These are phyloP conservation scores for Sesamia nonagrioides DNA, from an alignment of 1,140 invertebrate genomes.

Conservation along the genomic window DNA sequence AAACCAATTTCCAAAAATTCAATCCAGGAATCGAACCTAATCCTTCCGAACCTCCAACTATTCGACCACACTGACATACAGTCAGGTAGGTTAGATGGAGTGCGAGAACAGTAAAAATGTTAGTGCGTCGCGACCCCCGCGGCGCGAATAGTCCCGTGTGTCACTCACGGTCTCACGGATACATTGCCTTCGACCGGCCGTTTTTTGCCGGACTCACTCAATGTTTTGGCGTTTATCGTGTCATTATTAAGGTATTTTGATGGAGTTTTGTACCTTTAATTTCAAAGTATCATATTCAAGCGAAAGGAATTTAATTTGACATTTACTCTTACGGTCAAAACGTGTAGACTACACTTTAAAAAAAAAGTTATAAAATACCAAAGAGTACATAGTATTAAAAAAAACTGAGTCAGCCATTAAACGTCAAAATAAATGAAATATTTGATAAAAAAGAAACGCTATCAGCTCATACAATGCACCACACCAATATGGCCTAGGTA, in stretches of 20 bases:
- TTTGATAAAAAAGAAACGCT: background rate
- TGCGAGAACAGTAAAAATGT: conserved; percentile 76
- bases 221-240: conserved; percentile 23
- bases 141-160: conserved; percentile 66
- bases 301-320: background rate
- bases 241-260: conserved; percentile 43
- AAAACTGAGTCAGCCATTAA: background rate
- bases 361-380: background rate
- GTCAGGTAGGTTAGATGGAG: conserved; percentile 63
- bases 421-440: too few species aligned
- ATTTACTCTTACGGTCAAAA: background rate
- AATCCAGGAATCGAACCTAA: conserved; percentile 54
- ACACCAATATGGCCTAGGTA: conserved; percentile 17
- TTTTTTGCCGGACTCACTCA: conserved; percentile 44
- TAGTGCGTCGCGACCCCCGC: conserved; percentile 62
- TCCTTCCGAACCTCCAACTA: conserved; percentile 36
- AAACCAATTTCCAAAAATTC: background rate
- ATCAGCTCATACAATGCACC: background rate
- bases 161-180: conserved; percentile 69
- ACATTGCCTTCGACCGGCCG: background rate
- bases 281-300: background rate
- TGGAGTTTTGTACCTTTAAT: background rate
- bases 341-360: background rate
- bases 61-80: background rate
- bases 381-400: too few species aligned